Base-by-base conservation (phyloP, 2,888 invertebrate species). In the Quadriops clusia region DNA sequence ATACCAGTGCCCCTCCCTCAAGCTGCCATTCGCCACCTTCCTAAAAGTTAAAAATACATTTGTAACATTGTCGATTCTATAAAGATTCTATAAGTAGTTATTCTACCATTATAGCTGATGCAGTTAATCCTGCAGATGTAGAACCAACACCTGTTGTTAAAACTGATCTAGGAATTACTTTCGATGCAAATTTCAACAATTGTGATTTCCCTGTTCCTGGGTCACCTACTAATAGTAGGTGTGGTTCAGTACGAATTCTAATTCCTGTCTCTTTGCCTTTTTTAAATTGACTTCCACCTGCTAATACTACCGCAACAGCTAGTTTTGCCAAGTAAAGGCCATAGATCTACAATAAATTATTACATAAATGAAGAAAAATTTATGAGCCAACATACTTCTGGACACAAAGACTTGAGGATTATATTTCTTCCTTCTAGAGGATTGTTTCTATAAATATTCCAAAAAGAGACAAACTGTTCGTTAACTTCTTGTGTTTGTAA, bases 141-240 rank as follows among this genome's bases (percentile, higher is more conserved):
- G 82, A 80, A 1, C 89, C 89, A 14, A 85, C 73, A 2, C 90
- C 90, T 3, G 87, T 87, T 0, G 89, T 87, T 42, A 84, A 65
- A 5, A 90, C 82, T 1, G 87, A 79, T 6, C 89, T 67, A 1
- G 81, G 71, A 3, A 67, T 74, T 55, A 68, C 55, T 57, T 70
- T 72, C 4, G 74, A 61, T 3, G 77, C 80, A 38, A 81, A 75
- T 40, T 77, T 72, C 14, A 91, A 63, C 28, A 91, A 61, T 56
- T 89, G 85, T 0, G 90, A 89, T 55, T 90, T 90, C 4, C 86
- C 90, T 2, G 89, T 87, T 8, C 90, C 89, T 52, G 80, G 76
- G 65, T 91, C 91, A 3, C 91, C 91, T 12, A 90, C 81, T 14
- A 93, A 56, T 29, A 91, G 62, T 38, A 91, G 61, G 63, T 93